Percentiles rank a stretch among this genome's conserved stretches.
Evolutionary conservation across 2,797 vertebrate species (phyloP).

Genomic region (Ispidina lecontei): DNA sequence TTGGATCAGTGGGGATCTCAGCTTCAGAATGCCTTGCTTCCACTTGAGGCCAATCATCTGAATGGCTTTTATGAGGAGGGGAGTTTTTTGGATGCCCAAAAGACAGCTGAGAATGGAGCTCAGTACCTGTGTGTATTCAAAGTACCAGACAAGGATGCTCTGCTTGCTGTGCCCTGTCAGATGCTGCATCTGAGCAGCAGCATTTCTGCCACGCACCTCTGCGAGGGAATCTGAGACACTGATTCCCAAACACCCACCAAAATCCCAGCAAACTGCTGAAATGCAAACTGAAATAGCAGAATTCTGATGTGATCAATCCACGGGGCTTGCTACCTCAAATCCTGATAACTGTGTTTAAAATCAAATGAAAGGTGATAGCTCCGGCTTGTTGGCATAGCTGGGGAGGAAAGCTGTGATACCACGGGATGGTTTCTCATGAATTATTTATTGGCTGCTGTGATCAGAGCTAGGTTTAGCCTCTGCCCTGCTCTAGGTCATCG

Average conservation of each 20-base stretch:
- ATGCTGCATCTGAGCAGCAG: neutral
- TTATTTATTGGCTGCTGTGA: neutral
- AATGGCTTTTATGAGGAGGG: neutral
- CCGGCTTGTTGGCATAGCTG: neutral
- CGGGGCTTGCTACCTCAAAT: neutral
- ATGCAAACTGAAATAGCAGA: neutral
- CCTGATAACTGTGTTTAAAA: neutral
- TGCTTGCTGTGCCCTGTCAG: neutral
- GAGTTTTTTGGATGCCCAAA: neutral
- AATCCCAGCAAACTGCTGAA: neutral
- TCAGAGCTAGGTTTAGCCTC: conserved; percentile 45
- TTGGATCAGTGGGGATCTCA: neutral
- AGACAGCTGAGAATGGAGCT: neutral
- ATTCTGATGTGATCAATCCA: conserved; percentile 15
- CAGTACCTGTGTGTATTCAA: neutral
- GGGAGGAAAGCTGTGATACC: neutral
- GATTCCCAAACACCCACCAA: neutral
- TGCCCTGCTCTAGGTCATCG: conserved; percentile 37
- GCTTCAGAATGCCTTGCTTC: neutral
- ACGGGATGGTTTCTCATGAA: conserved; percentile 13
- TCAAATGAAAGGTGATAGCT: neutral
- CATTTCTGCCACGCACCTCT: neutral
- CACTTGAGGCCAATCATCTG: neutral
- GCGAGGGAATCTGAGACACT: neutral
- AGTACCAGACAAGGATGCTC: neutral